Percentiles rank a stretch among this genome's conserved stretches.
Conservation (phyloP, 2,797 vertebrate species). For the Sebastiscus albofasciatus region DNA sequence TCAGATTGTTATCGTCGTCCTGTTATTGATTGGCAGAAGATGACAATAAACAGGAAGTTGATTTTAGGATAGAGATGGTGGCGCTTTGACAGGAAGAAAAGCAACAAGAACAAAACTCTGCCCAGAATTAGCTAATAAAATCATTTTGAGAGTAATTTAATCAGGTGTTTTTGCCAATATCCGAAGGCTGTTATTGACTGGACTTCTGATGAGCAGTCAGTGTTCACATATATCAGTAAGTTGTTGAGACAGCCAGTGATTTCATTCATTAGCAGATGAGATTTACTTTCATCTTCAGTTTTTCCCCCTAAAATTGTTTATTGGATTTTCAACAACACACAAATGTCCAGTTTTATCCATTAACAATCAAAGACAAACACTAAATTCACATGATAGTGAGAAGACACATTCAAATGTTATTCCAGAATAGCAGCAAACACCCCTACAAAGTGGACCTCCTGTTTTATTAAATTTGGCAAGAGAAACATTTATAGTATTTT, state of each 20-base stretch:
- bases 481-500: too few relatives aligned
- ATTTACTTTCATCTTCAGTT: not conserved
- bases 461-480: too few relatives aligned
- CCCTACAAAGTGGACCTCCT: too few relatives aligned
- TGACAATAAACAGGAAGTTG: not conserved
- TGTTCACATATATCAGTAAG: not conserved
- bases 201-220: not conserved
- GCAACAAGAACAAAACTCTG: not conserved
- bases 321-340: too few relatives aligned
- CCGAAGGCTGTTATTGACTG: not conserved
- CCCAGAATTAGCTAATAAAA: not conserved
- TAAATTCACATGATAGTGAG: too few relatives aligned
- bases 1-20: not conserved
- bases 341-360: too few relatives aligned
- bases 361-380: too few relatives aligned
- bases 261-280: not conserved
- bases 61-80: not conserved
- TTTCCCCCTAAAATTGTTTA: too few relatives aligned
- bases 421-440: too few relatives aligned
- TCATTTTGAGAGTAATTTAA: not conserved
- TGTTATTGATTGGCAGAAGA: not conserved
- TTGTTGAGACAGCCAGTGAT: not conserved
- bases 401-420: too few relatives aligned
- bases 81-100: not conserved
- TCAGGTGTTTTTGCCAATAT: not conserved